phyloP scores from a whole-genome alignment of 2,113 vertebrate genomes.

The Lutjanus erythropterus region DNA sequence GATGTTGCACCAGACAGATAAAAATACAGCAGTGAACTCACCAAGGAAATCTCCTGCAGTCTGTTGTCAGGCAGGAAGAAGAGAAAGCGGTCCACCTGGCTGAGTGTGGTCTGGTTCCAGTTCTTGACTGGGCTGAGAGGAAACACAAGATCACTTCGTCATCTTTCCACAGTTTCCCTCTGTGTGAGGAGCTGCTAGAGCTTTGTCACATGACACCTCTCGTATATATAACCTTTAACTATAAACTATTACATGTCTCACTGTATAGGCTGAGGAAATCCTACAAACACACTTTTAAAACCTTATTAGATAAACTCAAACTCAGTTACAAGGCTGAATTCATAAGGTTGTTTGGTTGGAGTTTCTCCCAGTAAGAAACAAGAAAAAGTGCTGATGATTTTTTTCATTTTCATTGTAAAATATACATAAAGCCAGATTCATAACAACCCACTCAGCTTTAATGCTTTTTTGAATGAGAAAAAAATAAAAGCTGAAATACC shows the following conservation, averaged over 20 bases:
- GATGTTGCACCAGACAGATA: not conserved
- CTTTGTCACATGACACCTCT: not conserved
- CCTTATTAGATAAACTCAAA: not conserved
- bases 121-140: constrained; percentile 67
- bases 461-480: not conserved
- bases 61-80: constrained; percentile 80
- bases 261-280: not conserved
- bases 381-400: not conserved
- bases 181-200: not conserved
- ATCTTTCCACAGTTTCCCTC: not conserved
- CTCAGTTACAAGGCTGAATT: not conserved
- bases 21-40: constrained; percentile 56
- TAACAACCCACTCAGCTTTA: no score
- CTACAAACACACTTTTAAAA: constrained; percentile 1
- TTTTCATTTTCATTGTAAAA: no score
- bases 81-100: constrained; percentile 83
- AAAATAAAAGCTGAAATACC: not conserved
- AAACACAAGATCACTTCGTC: constrained; percentile 13
- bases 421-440: not conserved
- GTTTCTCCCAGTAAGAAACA: not conserved
- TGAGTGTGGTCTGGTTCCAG: constrained; percentile 81
- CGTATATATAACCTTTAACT: not conserved
- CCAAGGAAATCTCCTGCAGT: constrained; percentile 79
- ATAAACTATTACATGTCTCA: not conserved
- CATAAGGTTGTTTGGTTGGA: not conserved